Evolutionary conservation across 2,113 vertebrate species (phyloP).

Genomic region (Clupea harengus): DNA sequence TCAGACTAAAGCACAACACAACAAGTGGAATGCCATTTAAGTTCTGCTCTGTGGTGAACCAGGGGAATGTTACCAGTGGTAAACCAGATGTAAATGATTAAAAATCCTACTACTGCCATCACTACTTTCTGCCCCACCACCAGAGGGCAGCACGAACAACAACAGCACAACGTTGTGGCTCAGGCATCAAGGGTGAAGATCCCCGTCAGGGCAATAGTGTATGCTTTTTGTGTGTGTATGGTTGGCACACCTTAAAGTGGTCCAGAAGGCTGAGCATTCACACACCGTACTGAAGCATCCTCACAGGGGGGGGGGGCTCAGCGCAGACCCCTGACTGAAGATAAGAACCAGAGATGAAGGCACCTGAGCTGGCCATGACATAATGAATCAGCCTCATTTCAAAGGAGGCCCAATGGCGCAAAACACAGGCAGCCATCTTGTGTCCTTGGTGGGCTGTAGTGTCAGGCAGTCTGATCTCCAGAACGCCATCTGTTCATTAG

Average conservation of each 20-base stretch:
- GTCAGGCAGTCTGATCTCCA: constrained; percentile 12
- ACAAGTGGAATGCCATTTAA: not conserved
- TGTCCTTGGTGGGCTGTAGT: not conserved
- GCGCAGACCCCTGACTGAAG: constrained; percentile 24
- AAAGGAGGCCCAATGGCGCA: constrained; percentile 17
- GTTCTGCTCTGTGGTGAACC: not conserved
- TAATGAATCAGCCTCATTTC: constrained; percentile 8
- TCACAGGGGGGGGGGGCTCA: constrained; percentile 37
- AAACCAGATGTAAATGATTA: not conserved
- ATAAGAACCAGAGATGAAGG: not conserved
- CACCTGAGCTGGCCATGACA: not conserved
- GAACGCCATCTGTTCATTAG: constrained; percentile 14
- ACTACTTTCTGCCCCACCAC: not conserved
- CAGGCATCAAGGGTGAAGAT: not conserved
- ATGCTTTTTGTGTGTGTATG: not conserved
- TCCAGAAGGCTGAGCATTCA: not conserved
- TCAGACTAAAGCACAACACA: not conserved
- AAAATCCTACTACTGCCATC: not conserved
- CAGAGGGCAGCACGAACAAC: not conserved
- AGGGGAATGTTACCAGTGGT: too few relatives aligned
- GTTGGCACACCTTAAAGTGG: not conserved
- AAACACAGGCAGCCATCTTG: not conserved
- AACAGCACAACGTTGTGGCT: not conserved
- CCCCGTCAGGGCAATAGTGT: not conserved
- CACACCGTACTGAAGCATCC: constrained; percentile 23